Conservation (phyloP, 2,797 vertebrate genomes). For the Rhinoraja longicauda region DNA sequence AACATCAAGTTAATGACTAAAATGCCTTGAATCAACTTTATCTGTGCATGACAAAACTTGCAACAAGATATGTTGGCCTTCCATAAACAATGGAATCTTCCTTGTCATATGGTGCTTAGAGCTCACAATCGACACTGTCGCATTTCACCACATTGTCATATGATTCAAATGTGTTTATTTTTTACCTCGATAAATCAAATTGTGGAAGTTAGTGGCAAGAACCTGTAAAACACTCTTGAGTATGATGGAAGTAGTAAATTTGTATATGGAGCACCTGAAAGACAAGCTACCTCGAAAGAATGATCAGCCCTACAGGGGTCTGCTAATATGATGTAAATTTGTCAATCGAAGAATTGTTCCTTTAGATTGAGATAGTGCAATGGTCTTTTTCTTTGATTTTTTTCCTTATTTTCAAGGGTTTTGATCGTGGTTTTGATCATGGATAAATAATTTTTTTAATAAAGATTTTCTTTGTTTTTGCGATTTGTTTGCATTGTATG, state of each 20-base stretch:
- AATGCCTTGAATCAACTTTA: background rate
- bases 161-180: background rate
- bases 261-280: background rate
- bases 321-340: too few relatives aligned
- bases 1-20: background rate
- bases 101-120: too few relatives aligned
- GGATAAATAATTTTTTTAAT: background rate
- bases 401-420: background rate
- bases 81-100: too few relatives aligned
- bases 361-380: background rate
- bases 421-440: too few relatives aligned
- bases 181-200: background rate
- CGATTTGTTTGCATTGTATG: background rate
- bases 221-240: background rate
- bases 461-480: background rate
- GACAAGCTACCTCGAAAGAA: background rate
- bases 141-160: background rate
- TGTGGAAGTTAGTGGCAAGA: background rate
- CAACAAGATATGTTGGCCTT: background rate
- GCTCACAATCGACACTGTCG: background rate
- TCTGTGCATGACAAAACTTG: background rate
- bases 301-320: background rate
- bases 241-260: slow-evolving; percentile 12
- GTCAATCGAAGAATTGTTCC: background rate
- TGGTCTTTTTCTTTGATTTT: background rate